Percentiles rank a stretch among this genome's conserved stretches.
These are phyloP conservation scores for Cheirogaleus major DNA, from an alignment of 2,797 vertebrate species.

Conservation along the genomic window DNA sequence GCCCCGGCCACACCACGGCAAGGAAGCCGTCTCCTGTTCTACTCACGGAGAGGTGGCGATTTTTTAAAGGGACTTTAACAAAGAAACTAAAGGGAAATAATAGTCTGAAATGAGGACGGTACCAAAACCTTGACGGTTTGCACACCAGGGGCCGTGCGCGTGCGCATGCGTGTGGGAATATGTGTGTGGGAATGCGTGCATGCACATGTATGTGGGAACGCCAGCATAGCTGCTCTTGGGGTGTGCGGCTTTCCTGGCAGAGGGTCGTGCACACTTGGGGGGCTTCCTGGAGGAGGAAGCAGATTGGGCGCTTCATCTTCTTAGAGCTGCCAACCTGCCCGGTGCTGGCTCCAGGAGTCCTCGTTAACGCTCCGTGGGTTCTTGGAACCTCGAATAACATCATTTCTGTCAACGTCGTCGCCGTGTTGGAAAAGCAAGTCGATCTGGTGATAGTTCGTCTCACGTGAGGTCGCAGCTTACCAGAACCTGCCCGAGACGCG, in stretches of 20 bases:
- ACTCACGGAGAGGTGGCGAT: not conserved
- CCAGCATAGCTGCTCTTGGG: accelerated
- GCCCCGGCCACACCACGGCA: accelerated
- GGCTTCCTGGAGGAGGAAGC: not conserved
- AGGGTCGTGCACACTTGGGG: accelerated
- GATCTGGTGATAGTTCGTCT: not conserved
- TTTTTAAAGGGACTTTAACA: not conserved
- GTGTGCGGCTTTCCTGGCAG: too few relatives aligned
- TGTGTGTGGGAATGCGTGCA: too few relatives aligned
- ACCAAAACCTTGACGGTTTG: accelerated
- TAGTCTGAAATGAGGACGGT: too few relatives aligned
- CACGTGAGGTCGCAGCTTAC: not conserved
- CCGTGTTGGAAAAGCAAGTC: not conserved
- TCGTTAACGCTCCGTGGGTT: too few relatives aligned
- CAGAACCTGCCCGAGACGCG: accelerated
- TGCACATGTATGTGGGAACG: too few relatives aligned
- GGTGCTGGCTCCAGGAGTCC: too few relatives aligned
- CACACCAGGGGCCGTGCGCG: accelerated
- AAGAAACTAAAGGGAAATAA: not conserved
- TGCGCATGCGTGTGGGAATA: accelerated
- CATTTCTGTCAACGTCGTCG: accelerated
- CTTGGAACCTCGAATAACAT: not conserved
- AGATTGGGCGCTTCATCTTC: too few relatives aligned
- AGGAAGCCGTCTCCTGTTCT: not conserved
- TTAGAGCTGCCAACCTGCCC: too few relatives aligned